Base-by-base conservation (phyloP, 2,797 vertebrate species). In the Sandelia bainsii region DNA sequence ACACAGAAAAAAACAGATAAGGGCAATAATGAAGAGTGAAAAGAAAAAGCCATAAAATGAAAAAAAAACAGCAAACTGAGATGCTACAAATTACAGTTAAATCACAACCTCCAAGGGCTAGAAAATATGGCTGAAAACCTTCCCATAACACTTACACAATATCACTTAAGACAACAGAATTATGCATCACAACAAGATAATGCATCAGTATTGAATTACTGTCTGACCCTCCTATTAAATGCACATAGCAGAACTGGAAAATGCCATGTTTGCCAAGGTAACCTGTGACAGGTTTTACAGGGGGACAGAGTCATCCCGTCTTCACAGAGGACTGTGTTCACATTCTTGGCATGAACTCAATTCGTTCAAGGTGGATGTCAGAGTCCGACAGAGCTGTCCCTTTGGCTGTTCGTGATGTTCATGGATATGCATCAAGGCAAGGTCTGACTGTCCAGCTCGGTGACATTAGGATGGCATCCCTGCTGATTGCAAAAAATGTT, bases 261-360 rank as follows among this genome's bases (percentile, higher is more conserved):
- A 50, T 50, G 17, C 25, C 34, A 0, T 13, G 60, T 65, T 81
- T 50, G 72, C 64, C 62, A 60, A 22, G 70, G 80, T 76, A 62
- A 77, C 70, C 68, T 53, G 46, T 56, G 69, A 60, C 66, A 75
- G 74, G 54, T 62, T 76, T 73, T 63, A 64, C 66, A 54, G 48
- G 23, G 69, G 61, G 58, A 79, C 70, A 49, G 62, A 64, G 75
- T 72, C 85, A 73, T 42, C 67, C 69, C 72, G 75, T 89, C 85
- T 79, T 83, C 69, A 42, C 65, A 42, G 23, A 73, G 57, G 74
- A 68, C 60, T 63, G 56, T 76, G 68, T 59, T 85, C 73, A 60
- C 69, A 59, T 61, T 75, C 68, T 60, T 89, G 91, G 84, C 89
- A 72, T 74, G 22, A 63, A 80, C 81, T 87, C 89, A 83, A 75